Evolutionary conservation across 2,113 vertebrate species (phyloP).

Genomic region (Neoarius graeffei): DNA sequence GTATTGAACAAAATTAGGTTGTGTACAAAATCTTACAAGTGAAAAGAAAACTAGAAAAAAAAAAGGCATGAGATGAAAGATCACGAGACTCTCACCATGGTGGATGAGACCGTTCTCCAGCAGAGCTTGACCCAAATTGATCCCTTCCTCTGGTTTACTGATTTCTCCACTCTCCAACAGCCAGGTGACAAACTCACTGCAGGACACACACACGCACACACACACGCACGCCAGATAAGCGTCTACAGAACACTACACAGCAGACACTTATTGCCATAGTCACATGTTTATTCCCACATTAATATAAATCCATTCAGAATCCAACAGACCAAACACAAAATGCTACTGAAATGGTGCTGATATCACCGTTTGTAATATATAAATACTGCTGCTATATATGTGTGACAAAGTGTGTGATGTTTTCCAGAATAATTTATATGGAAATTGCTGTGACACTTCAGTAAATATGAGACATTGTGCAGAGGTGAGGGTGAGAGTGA

Average conservation of each 20-base stretch:
- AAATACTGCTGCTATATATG: not conserved
- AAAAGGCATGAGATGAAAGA: not conserved
- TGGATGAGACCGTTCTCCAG: slow-evolving; percentile 98
- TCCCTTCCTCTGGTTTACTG: slow-evolving; percentile 94
- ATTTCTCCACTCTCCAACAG: slow-evolving; percentile 95
- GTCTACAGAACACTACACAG: not conserved
- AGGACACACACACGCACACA: slow-evolving; percentile 52
- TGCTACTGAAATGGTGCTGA: not conserved
- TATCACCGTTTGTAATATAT: not conserved
- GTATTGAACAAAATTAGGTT: not conserved
- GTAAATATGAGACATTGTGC: slow-evolving; percentile 36
- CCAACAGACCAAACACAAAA: not conserved
- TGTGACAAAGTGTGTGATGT: slow-evolving; percentile 23
- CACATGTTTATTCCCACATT: not conserved
- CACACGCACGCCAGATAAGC: slow-evolving; percentile 6
- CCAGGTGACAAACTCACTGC: slow-evolving; percentile 96
- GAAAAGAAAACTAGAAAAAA: not conserved
- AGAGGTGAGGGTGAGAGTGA: not conserved
- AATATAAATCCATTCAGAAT: not conserved
- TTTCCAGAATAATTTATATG: slow-evolving; percentile 11
- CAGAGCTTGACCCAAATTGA: slow-evolving; percentile 94
- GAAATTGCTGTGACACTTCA: slow-evolving; percentile 40
- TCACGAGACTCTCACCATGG: slow-evolving; percentile 81
- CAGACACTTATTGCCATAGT: not conserved
- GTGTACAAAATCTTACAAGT: not conserved